Conservation (phyloP, 2,888 invertebrate genomes). For the Aplocera efformata region DNA sequence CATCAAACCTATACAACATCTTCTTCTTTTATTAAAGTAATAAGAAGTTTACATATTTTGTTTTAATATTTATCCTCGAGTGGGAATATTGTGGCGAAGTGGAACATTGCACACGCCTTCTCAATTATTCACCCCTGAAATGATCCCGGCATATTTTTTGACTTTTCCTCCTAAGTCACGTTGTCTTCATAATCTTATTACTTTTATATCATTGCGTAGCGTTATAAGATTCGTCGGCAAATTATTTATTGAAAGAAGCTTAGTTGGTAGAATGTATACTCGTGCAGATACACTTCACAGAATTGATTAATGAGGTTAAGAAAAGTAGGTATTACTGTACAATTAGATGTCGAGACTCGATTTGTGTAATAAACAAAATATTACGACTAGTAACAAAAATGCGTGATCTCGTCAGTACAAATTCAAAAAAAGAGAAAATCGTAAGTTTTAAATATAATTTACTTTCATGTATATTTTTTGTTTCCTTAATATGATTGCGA, state of each 20-base stretch:
- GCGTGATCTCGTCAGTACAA: too few relatives aligned
- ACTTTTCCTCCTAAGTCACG: slow-evolving; percentile 7
- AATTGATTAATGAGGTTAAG: too few relatives aligned
- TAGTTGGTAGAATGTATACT: neutral
- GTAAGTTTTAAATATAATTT: too few relatives aligned
- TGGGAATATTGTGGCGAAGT: slow-evolving; percentile 16
- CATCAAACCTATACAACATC: too few relatives aligned
- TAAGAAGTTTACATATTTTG: slow-evolving; percentile 13
- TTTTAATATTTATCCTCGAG: slow-evolving; percentile 11
- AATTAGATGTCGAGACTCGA: too few relatives aligned
- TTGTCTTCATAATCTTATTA: slow-evolving; percentile 1
- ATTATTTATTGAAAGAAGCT: neutral
- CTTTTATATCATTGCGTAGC: neutral
- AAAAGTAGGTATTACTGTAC: too few relatives aligned
- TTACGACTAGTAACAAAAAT: too few relatives aligned
- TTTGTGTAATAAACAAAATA: too few relatives aligned
- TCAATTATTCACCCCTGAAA: slow-evolving; percentile 22
- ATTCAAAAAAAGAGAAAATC: too few relatives aligned
- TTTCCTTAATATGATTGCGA: too few relatives aligned
- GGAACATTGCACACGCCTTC: slow-evolving; percentile 14
- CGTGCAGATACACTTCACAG: too few relatives aligned
- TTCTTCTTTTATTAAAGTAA: slow-evolving; percentile 7
- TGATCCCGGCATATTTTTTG: slow-evolving; percentile 14
- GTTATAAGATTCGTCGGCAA: neutral
- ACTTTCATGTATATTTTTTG: too few relatives aligned